These are phyloP conservation scores for Genyomyrus donnyi DNA, from an alignment of 2,113 vertebrate genomes.

Conservation along the genomic window DNA sequence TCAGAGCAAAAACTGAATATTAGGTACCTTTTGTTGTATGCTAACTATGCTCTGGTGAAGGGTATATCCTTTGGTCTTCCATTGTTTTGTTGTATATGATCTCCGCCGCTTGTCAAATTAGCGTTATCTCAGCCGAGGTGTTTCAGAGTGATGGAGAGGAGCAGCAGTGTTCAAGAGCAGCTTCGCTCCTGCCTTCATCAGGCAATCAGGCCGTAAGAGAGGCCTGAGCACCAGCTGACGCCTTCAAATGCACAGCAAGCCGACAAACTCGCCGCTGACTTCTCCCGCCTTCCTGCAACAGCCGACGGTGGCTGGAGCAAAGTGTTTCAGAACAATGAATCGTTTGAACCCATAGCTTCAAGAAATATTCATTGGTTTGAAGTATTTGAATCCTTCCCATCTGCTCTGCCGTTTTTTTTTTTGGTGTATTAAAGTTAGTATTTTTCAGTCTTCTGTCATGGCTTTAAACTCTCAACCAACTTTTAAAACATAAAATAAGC, in stretches of 20 bases:
- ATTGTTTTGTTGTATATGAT: background rate
- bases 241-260: background rate
- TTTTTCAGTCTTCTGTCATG: background rate
- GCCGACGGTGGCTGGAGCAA: background rate
- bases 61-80: background rate
- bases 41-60: background rate
- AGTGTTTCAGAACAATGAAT: constrained; percentile 1
- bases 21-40: background rate
- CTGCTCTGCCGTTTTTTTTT: background rate
- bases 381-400: constrained; percentile 2
- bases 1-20: background rate
- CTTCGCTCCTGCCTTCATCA: background rate
- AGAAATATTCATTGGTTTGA: background rate
- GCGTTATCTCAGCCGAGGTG: background rate
- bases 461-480: background rate
- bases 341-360: background rate
- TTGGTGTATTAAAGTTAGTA: background rate
- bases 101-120: background rate
- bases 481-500: background rate
- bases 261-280: background rate
- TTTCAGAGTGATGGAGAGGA: background rate
- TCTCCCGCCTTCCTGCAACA: background rate
- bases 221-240: background rate
- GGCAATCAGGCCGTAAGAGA: background rate
- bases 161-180: background rate